Percentiles rank a stretch among this genome's conserved stretches.
Conservation (phyloP, 2,113 vertebrate genomes). For the Tetraodon nigroviridis region DNA sequence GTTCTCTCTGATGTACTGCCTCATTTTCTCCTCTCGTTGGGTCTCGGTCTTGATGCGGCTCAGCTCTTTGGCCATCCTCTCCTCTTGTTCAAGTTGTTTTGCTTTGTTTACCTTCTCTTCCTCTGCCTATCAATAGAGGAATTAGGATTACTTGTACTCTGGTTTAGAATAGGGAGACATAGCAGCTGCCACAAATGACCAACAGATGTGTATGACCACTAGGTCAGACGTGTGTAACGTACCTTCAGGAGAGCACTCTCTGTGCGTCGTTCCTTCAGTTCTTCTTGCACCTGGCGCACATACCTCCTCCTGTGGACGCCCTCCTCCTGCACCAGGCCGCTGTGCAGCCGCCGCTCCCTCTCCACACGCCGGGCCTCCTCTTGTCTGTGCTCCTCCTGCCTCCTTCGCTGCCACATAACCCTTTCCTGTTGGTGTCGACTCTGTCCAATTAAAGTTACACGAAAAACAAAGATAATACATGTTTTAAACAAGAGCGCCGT, state of each 20-base stretch:
- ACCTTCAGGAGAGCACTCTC: conserved; percentile 77
- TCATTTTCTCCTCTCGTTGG: conserved; percentile 82
- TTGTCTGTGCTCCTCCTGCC: conserved; percentile 52
- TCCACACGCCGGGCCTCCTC: conserved; percentile 52
- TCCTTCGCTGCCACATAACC: conserved; percentile 30
- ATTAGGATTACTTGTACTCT: neutral
- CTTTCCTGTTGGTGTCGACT: conserved; percentile 49
- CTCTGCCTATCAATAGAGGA: conserved; percentile 70
- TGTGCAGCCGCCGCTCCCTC: conserved; percentile 47
- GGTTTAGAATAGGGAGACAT: neutral
- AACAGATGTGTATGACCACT: too few species aligned
- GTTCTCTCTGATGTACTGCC: conserved; percentile 85
- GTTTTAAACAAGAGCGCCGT: too few species aligned
- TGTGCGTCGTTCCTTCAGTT: conserved; percentile 71
- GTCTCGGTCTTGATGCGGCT: conserved; percentile 74
- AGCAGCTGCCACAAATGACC: too few species aligned
- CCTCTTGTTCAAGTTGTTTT: conserved; percentile 78
- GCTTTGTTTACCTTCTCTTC: conserved; percentile 63
- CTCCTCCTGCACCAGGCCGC: conserved; percentile 64
- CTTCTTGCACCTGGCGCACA: conserved; percentile 67
- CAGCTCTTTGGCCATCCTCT: conserved; percentile 80
- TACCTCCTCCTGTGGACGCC: conserved; percentile 62
- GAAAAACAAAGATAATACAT: too few species aligned
- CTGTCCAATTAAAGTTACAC: conserved; percentile 15
- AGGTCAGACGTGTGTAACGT: neutral